Evolutionary conservation across 1,140 invertebrate species (phyloP), one percentile per base, ranked within the genome.

Genomic region (Druon quercuslanigerum): DNA sequence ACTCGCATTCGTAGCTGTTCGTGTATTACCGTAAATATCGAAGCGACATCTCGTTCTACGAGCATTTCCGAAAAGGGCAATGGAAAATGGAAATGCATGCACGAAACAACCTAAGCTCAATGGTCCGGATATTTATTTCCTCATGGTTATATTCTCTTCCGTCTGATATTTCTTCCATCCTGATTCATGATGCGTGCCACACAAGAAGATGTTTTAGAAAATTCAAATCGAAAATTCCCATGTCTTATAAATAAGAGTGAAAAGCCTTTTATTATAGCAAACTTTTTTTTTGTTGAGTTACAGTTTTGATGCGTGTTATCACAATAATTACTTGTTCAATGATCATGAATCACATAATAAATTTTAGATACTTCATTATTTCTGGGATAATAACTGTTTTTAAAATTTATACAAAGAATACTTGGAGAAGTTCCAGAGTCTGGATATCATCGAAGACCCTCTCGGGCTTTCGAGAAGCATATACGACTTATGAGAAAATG

Each of bases 71-170:
- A 66, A 66, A 66, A 25, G 60, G 40, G 60, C 60, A 66, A 66
- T 66, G 14, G 60, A 66, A 66, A 66, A 66, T 46, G 25, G 60
- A 66, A 66, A 66, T 66, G 60, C 60, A 66, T 33, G 33, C 60
- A 66, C 60, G 60, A 33, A 66, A 66, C 60, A 66, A 66, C 25
- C 60, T 66, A 66, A 66, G 25, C 60, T 66, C 60, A 66, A 66
- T 66, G 25, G 60, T 66, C 60, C 60, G 60, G 60, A 66, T 66
- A 66, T 66, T 66, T 66, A 66, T 33, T 66, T 33, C 25, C 60
- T 33, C 60, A 33, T 16, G 25, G 25, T 5, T 66, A 40, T 66
- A 66, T 16, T n/a, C 60, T 66, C 60, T 66, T 66, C 25, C 57
- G 40, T 13, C 40, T 66, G 57, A 66, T 66, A 66, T 66, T 25